Percentiles rank a stretch among this genome's conserved stretches.
phyloP scores from a whole-genome alignment of 1,140 invertebrate species.

The Prorops nasuta region DNA sequence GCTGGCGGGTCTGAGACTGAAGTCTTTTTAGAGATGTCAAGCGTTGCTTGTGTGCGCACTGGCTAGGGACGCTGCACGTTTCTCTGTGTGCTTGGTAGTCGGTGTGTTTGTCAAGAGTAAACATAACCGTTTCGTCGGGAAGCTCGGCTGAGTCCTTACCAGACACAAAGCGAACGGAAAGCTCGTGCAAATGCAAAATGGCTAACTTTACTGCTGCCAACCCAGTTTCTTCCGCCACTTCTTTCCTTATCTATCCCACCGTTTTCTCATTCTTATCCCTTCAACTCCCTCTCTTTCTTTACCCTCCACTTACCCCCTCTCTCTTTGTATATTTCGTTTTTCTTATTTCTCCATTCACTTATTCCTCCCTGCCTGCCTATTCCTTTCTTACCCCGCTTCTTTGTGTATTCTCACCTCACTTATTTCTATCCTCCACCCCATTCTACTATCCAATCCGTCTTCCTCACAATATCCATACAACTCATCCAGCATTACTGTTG shows the following conservation, averaged over 20 bases:
- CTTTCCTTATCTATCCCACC: neutral
- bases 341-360: no score
- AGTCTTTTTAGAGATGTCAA: no score
- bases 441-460: no score
- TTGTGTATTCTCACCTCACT: no score
- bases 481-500: no score
- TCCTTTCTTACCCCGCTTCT: no score
- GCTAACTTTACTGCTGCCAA: constrained; percentile 21
- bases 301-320: neutral
- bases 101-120: constrained; percentile 25
- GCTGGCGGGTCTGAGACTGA: no score
- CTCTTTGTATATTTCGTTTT: no score
- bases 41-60: no score
- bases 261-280: neutral
- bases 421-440: no score
- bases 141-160: neutral
- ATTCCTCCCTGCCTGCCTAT: neutral
- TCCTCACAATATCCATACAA: no score
- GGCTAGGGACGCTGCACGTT: no score
- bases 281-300: neutral
- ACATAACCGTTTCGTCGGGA: constrained; percentile 24
- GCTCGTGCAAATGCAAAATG: constrained; percentile 30
- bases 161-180: constrained; percentile 29
- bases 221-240: neutral
- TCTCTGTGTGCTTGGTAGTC: neutral